A percentile compares a stretch with the other conserved stretches of the same genome.
These are phyloP conservation scores for Nymphalis c-album DNA, from an alignment of 2,888 invertebrate genomes.

Conservation along the genomic window DNA sequence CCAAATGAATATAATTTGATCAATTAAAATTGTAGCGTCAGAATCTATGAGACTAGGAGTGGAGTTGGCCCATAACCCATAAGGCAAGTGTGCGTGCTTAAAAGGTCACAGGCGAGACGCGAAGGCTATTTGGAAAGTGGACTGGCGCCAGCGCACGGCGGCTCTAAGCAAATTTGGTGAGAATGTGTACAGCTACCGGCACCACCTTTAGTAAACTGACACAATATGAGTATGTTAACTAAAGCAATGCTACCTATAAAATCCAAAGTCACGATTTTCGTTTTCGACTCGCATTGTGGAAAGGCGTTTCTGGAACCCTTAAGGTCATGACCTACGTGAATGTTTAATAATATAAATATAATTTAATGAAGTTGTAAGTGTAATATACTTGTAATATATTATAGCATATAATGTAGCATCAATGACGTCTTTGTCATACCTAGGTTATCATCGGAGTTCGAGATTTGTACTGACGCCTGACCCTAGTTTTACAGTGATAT, in stretches of 20 bases:
- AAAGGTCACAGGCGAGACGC: conserved; percentile 79
- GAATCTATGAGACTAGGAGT: conserved; percentile 61
- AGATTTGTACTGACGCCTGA: conserved; percentile 41
- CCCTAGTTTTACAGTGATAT: conserved; percentile 33
- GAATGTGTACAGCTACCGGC: conserved; percentile 49
- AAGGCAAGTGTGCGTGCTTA: conserved; percentile 67
- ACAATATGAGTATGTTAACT: conserved; percentile 24
- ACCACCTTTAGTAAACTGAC: conserved; percentile 31
- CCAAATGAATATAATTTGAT: conserved; percentile 36
- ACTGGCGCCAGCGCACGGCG: conserved; percentile 66
- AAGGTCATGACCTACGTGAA: conserved; percentile 1
- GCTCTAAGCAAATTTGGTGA: conserved; percentile 73
- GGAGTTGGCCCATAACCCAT: conserved; percentile 57
- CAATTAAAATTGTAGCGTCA: conserved; percentile 47
- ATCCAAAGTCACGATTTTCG: conserved; percentile 14
- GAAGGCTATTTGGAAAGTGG: conserved; percentile 79
- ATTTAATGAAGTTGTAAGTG: neutral
- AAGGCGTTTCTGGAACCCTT: neutral
- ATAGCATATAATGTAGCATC: conserved; percentile 17
- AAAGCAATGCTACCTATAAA: conserved; percentile 6
- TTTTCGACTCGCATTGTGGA: neutral
- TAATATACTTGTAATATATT: conserved; percentile 13
- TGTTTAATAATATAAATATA: neutral
- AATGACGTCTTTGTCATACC: conserved; percentile 42
- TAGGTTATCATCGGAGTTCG: conserved; percentile 42